Evolutionary conservation across 2,797 vertebrate species (phyloP).

Genomic region (Lepus townsendii): DNA sequence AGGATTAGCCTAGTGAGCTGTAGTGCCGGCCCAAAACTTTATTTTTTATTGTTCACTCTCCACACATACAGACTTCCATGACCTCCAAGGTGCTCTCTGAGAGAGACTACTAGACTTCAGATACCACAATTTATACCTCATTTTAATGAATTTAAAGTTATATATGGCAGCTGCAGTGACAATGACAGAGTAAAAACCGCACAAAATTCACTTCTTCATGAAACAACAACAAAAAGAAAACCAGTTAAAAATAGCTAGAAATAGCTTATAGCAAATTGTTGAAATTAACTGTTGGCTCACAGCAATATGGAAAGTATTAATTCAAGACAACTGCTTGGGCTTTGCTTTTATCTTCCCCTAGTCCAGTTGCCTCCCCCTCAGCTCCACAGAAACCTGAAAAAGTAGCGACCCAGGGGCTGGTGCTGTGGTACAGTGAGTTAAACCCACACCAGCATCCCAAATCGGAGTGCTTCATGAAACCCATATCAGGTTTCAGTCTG

Average conservation of each 20-base stretch:
- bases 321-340: not conserved
- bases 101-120: slow-evolving; percentile 17
- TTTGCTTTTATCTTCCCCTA: not conserved
- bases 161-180: not conserved
- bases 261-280: not conserved
- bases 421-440: too few relatives aligned
- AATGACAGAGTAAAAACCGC: not conserved
- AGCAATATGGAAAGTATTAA: not conserved
- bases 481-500: too few relatives aligned
- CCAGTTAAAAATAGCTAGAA: not conserved
- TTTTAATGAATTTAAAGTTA: slow-evolving; percentile 29
- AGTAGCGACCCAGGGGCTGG: too few relatives aligned
- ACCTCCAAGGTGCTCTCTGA: not conserved
- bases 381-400: not conserved
- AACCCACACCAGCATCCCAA: too few relatives aligned
- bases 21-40: not conserved
- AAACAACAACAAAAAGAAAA: not conserved
- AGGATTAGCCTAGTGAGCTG: too few relatives aligned
- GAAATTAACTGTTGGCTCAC: not conserved
- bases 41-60: not conserved
- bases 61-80: not conserved
- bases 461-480: too few relatives aligned
- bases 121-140: not conserved
- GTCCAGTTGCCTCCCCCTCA: not conserved
- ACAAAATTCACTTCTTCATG: not conserved